Evolutionary conservation across 2,113 vertebrate species (phyloP).

Genomic region (Gnathonemus longibarbis): DNA sequence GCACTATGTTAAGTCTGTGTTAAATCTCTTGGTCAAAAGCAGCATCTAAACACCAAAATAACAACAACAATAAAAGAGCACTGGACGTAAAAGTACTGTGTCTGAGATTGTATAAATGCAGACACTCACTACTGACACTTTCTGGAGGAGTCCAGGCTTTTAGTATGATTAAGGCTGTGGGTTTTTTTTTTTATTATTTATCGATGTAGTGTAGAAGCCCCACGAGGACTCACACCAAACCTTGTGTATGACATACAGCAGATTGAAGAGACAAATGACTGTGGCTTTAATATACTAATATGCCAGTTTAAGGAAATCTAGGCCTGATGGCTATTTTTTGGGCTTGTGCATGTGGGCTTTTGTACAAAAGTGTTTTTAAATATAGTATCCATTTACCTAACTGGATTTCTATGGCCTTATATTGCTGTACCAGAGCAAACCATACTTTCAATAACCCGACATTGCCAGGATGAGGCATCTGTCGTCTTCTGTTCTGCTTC

Average conservation of each 20-base stretch:
- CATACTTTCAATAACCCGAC: no score
- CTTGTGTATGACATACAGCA: neutral
- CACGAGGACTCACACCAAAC: neutral
- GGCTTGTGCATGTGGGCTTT: neutral
- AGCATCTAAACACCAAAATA: neutral
- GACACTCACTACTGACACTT: neutral
- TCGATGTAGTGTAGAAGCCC: neutral
- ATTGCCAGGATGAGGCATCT: neutral
- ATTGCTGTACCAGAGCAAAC: neutral
- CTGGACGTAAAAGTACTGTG: slow-evolving; percentile 3
- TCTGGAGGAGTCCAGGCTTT: neutral
- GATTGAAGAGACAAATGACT: neutral
- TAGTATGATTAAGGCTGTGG: neutral
- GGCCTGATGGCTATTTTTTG: neutral
- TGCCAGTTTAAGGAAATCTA: neutral
- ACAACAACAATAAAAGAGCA: neutral
- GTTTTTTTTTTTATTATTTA: neutral
- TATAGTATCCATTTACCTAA: neutral
- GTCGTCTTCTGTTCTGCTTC: neutral
- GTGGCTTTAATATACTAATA: neutral
- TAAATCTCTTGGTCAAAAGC: neutral
- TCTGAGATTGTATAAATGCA: neutral
- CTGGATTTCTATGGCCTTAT: neutral
- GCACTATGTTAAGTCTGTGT: neutral
- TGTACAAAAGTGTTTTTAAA: neutral